These are phyloP conservation scores for Epizoanthus scotinus DNA, from an alignment of 92 coral and sea anemone species.

Conservation along the genomic window DNA sequence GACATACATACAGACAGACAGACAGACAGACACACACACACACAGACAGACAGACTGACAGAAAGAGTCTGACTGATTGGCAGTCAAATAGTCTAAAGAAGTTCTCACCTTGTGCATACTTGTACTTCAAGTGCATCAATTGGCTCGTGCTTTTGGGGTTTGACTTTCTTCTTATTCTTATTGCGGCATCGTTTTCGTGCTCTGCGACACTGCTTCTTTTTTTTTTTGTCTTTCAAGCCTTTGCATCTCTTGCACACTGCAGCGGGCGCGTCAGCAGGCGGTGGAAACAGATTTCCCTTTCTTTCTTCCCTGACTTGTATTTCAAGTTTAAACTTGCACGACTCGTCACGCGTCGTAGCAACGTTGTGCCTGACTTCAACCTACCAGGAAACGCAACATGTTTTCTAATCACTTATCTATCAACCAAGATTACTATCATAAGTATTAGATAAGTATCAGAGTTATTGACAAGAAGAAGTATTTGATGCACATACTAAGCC, in stretches of 20 bases:
- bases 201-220: conserved; percentile 41
- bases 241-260: conserved; percentile 23
- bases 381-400: conserved; percentile 39
- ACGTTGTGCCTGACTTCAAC: conserved; percentile 83
- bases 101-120: conserved; percentile 72
- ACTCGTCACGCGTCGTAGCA: conserved; percentile 75
- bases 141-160: conserved; percentile 61
- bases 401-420: neutral
- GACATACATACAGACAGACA: neutral
- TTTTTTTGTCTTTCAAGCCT: neutral
- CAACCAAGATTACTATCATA: neutral
- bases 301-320: conserved; percentile 64
- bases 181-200: conserved; percentile 22
- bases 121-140: conserved; percentile 60
- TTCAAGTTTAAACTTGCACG: conserved; percentile 72
- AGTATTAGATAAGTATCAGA: too few relatives aligned
- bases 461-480: too few relatives aligned
- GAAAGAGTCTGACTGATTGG: too few relatives aligned
- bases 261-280: conserved; percentile 47
- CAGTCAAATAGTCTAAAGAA: too few relatives aligned
- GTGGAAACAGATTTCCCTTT: conserved; percentile 1
- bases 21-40: neutral
- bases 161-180: conserved; percentile 26
- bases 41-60: too few relatives aligned
- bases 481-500: too few relatives aligned